These are phyloP conservation scores for Rhimphoctona megacephalus DNA, from an alignment of 2,888 invertebrate genomes.

Conservation along the genomic window DNA sequence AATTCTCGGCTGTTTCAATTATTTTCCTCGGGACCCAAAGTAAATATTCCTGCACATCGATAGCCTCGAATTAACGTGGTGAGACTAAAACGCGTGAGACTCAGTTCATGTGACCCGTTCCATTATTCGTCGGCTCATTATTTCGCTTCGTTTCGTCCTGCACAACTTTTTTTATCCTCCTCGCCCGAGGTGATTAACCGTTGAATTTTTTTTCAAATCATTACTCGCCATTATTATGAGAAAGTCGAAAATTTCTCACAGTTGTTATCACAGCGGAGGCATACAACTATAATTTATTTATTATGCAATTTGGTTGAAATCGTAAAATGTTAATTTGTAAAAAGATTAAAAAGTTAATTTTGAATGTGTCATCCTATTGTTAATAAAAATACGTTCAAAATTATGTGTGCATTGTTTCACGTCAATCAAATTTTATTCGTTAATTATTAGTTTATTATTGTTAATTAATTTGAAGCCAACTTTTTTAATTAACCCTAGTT, in stretches of 20 bases:
- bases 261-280: neutral
- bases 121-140: slow-evolving; percentile 51
- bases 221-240: neutral
- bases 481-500: neutral
- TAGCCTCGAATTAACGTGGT: slow-evolving; percentile 30
- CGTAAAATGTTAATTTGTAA: neutral
- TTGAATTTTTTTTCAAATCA: slow-evolving; percentile 31
- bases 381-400: too few relatives aligned
- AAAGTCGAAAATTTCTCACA: slow-evolving; percentile 7
- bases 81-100: slow-evolving; percentile 50
- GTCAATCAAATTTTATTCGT: too few relatives aligned
- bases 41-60: slow-evolving; percentile 10
- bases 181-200: slow-evolving; percentile 33
- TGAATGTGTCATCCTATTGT: too few relatives aligned
- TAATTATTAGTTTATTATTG: neutral
- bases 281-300: neutral
- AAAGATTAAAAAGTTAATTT: too few relatives aligned
- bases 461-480: neutral
- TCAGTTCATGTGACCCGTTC: slow-evolving; percentile 15
- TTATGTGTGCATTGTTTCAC: too few relatives aligned
- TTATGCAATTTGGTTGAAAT: neutral
- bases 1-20: slow-evolving; percentile 21
- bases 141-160: slow-evolving; percentile 28
- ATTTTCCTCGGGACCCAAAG: neutral
- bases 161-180: slow-evolving; percentile 24